A percentile compares a stretch with the other conserved stretches of the same genome.
These are phyloP conservation scores for Phortica okadai DNA, from an alignment of 2,888 invertebrate genomes.

Conservation along the genomic window DNA sequence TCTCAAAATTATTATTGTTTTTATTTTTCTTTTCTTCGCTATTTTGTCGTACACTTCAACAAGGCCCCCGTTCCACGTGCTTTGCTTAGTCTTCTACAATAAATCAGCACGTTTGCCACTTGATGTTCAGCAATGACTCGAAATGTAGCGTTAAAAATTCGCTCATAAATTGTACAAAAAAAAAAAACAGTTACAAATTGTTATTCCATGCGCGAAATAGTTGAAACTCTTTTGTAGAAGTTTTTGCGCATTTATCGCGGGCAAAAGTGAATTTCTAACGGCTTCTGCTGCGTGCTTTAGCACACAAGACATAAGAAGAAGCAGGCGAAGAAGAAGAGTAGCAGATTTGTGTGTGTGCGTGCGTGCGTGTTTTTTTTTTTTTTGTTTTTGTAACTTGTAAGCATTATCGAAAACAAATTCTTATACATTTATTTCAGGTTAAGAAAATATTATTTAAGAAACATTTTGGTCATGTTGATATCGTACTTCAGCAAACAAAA, in stretches of 20 bases:
- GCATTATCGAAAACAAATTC: too few species aligned
- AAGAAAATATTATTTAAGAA: too few species aligned
- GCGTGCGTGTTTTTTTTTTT: background rate
- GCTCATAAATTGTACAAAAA: conserved; percentile 69
- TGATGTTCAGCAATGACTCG: conserved; percentile 38
- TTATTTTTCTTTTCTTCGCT: background rate
- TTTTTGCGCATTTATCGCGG: too few species aligned
- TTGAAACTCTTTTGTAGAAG: background rate
- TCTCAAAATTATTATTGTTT: background rate
- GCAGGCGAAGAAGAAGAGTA: too few species aligned
- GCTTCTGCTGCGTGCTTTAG: too few species aligned
- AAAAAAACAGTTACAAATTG: conserved; percentile 54
- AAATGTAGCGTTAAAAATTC: conserved; percentile 75
- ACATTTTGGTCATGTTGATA: too few species aligned
- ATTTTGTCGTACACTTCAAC: too few species aligned
- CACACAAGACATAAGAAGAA: too few species aligned
- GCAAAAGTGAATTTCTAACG: too few species aligned
- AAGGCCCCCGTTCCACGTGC: too few species aligned
- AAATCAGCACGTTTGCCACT: conserved; percentile 15
- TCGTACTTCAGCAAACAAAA: too few species aligned
- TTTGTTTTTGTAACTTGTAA: background rate
- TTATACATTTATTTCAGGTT: too few species aligned
- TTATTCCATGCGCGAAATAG: conserved; percentile 49
- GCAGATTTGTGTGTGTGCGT: background rate
- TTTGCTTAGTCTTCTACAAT: background rate